Conservation (phyloP, 2,113 vertebrate genomes). For the Albula goreensis region DNA sequence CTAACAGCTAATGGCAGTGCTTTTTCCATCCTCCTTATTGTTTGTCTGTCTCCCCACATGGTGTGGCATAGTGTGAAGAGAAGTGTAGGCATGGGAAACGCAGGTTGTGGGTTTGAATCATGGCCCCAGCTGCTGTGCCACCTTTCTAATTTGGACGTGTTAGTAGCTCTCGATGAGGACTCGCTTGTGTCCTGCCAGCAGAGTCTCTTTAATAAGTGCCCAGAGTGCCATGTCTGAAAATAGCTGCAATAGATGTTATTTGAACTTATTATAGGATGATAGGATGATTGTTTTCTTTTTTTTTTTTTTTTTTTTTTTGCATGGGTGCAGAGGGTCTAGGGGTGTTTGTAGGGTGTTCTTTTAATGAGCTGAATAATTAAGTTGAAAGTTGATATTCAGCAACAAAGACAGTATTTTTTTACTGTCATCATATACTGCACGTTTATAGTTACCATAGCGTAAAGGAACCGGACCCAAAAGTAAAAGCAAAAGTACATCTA, state of each 20-base stretch:
- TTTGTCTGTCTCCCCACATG: too few species aligned
- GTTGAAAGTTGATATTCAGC: not conserved
- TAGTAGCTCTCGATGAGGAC: not conserved
- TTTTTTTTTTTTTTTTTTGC: not conserved
- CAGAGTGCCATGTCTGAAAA: not conserved
- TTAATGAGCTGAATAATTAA: not conserved
- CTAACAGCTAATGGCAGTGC: too few species aligned
- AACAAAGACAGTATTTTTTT: not conserved
- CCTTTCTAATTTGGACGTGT: not conserved
- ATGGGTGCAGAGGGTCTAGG: not conserved
- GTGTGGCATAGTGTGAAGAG: too few species aligned
- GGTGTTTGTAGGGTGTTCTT: not conserved
- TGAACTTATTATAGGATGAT: not conserved
- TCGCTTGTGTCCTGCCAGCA: not conserved
- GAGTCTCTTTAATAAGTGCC: not conserved
- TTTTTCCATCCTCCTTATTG: too few species aligned
- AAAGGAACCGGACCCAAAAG: not conserved
- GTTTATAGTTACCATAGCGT: not conserved
- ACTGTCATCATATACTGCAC: not conserved
- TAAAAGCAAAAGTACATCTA: not conserved
- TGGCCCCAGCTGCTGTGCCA: not conserved
- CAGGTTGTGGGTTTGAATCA: not conserved
- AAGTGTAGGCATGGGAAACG: not conserved
- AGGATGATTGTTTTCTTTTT: not conserved
- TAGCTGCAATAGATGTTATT: not conserved